Evolutionary conservation across 2,797 vertebrate species (phyloP).

Genomic region (Eremophila alpestris): DNA sequence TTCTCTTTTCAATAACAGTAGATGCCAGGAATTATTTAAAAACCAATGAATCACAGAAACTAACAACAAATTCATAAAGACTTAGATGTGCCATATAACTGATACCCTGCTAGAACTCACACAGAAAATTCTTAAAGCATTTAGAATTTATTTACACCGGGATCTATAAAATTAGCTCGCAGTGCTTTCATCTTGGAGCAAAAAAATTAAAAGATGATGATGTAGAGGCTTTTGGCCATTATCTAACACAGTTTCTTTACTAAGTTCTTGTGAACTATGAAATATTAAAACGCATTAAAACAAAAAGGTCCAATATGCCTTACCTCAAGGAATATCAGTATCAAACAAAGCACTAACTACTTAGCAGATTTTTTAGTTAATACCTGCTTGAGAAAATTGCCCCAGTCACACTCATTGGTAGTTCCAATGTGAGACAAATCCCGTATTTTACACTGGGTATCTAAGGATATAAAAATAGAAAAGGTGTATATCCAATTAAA

Average conservation of each 20-base stretch:
- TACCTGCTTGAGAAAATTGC: conserved; percentile 48
- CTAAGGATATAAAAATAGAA: conserved; percentile 11
- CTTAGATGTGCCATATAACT: not conserved
- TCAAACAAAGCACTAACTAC: conserved; percentile 38
- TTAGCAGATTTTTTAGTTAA: conserved; percentile 21
- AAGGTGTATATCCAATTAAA: not conserved
- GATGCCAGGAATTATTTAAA: not conserved
- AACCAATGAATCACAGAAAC: not conserved
- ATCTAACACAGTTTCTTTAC: not conserved
- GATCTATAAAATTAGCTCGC: not conserved
- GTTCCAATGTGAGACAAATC: conserved; percentile 39
- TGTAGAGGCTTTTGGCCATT: not conserved
- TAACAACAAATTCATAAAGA: not conserved
- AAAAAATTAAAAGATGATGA: not conserved
- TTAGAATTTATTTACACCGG: conserved; percentile 34
- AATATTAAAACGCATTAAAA: not conserved
- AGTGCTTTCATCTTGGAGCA: not conserved
- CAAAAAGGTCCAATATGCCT: not conserved
- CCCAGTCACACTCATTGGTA: conserved; percentile 43
- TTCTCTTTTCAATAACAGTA: not conserved
- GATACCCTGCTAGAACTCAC: not conserved
- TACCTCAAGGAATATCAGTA: conserved; percentile 33
- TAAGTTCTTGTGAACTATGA: not conserved
- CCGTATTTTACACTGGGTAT: not conserved
- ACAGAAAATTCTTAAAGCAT: not conserved